Percentiles rank a stretch among this genome's conserved stretches.
Conservation (phyloP, 2,888 invertebrate species). For the Acholoe squamosa region DNA sequence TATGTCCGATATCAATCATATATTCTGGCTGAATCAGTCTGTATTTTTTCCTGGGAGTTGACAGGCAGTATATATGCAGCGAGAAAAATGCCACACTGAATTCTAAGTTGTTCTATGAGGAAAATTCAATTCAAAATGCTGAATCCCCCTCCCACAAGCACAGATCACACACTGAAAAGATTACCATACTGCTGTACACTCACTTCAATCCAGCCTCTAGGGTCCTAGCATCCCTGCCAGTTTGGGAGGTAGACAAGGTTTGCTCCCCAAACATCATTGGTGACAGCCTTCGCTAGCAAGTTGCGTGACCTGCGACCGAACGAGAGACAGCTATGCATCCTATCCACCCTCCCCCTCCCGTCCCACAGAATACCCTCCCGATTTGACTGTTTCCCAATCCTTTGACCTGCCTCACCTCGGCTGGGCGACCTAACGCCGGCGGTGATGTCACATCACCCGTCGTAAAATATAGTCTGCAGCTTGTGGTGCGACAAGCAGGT, state of each 20-base stretch:
- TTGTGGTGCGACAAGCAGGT: not conserved
- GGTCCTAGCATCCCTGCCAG: not conserved
- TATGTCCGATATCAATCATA: no score
- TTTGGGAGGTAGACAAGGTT: not conserved
- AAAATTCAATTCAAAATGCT: no score
- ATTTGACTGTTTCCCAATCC: not conserved
- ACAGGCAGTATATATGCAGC: no score
- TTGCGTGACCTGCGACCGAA: constrained; percentile 6
- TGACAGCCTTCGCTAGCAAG: not conserved
- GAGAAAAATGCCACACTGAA: no score
- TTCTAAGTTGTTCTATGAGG: no score
- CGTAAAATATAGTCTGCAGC: not conserved
- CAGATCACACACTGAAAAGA: no score
- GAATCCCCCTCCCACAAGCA: no score
- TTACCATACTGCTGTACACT: no score
- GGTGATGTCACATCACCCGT: not conserved
- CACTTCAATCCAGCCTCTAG: no score
- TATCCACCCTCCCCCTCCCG: not conserved
- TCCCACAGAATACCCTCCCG: not conserved
- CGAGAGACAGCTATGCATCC: not conserved
- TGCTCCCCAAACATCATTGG: constrained; percentile 29
- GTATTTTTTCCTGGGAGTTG: no score
- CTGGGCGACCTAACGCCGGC: not conserved
- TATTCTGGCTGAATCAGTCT: no score
- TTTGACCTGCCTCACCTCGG: not conserved